Conservation (phyloP, 2,797 vertebrate species). For the Delichon dasypus region DNA sequence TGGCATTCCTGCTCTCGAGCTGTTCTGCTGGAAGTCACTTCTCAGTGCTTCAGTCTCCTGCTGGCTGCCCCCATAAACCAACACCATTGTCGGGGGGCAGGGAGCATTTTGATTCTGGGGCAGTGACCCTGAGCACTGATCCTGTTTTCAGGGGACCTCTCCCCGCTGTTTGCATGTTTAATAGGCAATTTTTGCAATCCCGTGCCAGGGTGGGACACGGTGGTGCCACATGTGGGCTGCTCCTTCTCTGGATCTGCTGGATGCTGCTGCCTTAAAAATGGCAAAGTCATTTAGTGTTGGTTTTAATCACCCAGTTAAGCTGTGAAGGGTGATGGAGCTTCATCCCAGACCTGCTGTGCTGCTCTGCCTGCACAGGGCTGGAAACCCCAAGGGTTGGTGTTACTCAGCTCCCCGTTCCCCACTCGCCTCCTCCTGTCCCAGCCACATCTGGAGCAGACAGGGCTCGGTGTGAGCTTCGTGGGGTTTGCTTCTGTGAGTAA, state of each 20-base stretch:
- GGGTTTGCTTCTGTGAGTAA: neutral
- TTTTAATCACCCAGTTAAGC: neutral
- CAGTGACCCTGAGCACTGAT: neutral
- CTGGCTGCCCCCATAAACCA: neutral
- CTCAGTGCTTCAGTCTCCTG: accelerated
- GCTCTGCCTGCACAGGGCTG: neutral
- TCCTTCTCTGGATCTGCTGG: neutral
- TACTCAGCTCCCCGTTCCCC: accelerated
- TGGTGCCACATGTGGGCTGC: accelerated
- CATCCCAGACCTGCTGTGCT: neutral
- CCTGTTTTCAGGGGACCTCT: neutral
- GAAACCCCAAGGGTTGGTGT: neutral
- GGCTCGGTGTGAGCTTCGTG: neutral
- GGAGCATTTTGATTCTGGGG: neutral
- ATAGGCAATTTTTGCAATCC: neutral
- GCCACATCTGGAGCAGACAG: neutral
- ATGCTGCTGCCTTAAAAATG: neutral
- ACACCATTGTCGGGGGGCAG: accelerated
- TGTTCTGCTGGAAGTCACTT: neutral
- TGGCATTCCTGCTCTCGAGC: accelerated
- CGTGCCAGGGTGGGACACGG: accelerated
- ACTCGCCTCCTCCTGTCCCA: neutral
- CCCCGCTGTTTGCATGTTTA: accelerated
- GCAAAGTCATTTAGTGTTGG: neutral
- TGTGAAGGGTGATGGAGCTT: neutral